Evolutionary conservation across 2,113 vertebrate species (phyloP), one percentile per base, ranked within the genome.

Genomic region (Pollachius pollachius): DNA sequence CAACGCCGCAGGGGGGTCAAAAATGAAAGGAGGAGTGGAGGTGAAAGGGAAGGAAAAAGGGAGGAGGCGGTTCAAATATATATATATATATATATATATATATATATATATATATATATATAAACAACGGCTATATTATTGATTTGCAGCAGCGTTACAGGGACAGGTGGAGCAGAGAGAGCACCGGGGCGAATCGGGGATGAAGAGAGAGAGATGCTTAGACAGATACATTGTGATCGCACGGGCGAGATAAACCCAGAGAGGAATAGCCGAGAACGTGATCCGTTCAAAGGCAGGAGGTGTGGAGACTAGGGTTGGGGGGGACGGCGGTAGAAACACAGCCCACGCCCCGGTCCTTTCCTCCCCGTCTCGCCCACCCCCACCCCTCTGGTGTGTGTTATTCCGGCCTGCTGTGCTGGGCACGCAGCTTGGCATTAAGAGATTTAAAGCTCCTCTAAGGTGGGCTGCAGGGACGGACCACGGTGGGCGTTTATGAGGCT

Each of bases 1-100:
- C 79, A 77, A 34, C 80, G 76, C 79, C 34, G 69, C 78, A 54
- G 77, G 81, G 81, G 61, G 80, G 58, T 78, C 73, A 68, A 81
- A 72, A 72, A 70, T 17, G 52, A 37, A 27, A 52, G n/a, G 23
- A 67, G 16, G 63, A 3, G 64, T 48, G 25, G 18, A 37, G 41
- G 41, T 48, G 41, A 27, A 52, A n/a, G 23, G 66, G 16, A 23
- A 23, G 66, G 68, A 66, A 74, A 64, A 18, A 34, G 65, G 30
- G 25, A 58, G 34, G n/a, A 19, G 27, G 18, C 15, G 34, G 52
- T 34, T 2, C 27, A 12, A 63, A 68, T n/a, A 62, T 48, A 48
- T 48, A 48, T 13, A 48, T 12, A 48, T 48, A 48, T 13, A 48
- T 12, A 48, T 48, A 48, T 13, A 48, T 12, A 48, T 48, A 48